Evolutionary conservation across 2,797 vertebrate genomes (phyloP).

Genomic region (Rhinatrema bivittatum): DNA sequence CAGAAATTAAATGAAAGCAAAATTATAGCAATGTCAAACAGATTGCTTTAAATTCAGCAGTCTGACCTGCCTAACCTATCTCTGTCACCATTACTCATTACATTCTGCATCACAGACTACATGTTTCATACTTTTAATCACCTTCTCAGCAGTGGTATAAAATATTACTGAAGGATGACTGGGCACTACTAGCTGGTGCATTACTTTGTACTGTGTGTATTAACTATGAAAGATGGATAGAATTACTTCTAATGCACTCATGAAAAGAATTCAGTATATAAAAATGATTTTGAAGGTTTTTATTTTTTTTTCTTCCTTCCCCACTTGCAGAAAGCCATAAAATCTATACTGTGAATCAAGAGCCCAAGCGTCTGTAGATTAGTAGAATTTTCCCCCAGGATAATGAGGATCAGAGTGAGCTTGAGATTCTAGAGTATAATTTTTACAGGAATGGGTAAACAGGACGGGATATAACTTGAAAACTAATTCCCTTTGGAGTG

Average conservation of each 20-base stretch:
- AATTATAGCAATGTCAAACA: constrained; percentile 1
- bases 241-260: constrained; percentile 9
- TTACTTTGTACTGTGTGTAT: constrained; percentile 7
- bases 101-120: constrained; percentile 1
- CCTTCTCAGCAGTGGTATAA: constrained; percentile 2
- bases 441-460: no score
- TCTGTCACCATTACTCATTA: background rate
- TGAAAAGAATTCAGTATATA: background rate
- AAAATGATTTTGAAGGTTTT: background rate
- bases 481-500: no score
- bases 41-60: background rate
- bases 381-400: no score
- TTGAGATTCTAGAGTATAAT: no score
- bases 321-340: no score
- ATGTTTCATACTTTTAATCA: constrained; percentile 18
- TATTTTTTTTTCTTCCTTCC: background rate
- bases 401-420: no score
- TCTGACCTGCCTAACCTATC: background rate
- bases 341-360: no score
- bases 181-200: constrained; percentile 1
- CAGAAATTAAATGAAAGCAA: constrained; percentile 7
- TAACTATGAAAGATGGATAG: background rate
- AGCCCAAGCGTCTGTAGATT: no score
- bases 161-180: background rate
- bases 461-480: no score